Evolutionary conservation across 2,797 vertebrate genomes (phyloP).

Genomic region (Propithecus perrieri): DNA sequence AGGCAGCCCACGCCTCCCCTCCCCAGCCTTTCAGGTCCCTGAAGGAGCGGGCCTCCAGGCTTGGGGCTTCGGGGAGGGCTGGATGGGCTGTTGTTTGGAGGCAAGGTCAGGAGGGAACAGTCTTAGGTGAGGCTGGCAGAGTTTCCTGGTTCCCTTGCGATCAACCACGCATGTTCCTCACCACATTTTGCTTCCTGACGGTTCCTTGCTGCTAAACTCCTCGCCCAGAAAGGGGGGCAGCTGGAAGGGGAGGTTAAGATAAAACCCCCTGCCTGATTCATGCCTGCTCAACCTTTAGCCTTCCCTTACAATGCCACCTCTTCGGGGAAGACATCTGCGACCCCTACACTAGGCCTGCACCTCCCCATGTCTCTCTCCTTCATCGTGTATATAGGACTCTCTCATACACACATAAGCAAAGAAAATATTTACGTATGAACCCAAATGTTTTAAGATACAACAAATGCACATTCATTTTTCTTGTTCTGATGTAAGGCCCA

Average conservation of each 20-base stretch:
- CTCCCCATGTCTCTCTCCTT: not conserved
- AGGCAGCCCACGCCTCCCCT: not conserved
- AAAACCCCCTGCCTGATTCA: too few species aligned
- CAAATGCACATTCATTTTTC: not conserved
- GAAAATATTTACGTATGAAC: not conserved
- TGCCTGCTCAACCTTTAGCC: not conserved
- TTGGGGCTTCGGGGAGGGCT: not conserved
- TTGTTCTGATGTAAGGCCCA: not conserved
- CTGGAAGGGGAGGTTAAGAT: not conserved
- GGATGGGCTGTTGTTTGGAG: not conserved
- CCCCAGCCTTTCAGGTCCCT: too few species aligned
- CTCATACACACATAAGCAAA: too few species aligned
- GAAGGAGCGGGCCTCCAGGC: too few species aligned
- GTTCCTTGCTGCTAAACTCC: too few species aligned
- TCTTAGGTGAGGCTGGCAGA: not conserved
- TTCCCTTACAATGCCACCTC: not conserved
- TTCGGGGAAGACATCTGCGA: not conserved
- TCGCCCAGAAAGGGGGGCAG: not conserved
- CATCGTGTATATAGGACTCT: too few species aligned
- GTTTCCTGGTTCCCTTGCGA: not conserved
- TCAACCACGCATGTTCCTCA: not conserved
- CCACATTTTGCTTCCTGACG: not conserved
- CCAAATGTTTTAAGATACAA: not conserved
- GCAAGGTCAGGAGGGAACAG: not conserved
- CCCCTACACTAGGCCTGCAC: not conserved